Evolutionary conservation across 2,888 invertebrate species (phyloP).

Genomic region (Melipona bicolor): DNA sequence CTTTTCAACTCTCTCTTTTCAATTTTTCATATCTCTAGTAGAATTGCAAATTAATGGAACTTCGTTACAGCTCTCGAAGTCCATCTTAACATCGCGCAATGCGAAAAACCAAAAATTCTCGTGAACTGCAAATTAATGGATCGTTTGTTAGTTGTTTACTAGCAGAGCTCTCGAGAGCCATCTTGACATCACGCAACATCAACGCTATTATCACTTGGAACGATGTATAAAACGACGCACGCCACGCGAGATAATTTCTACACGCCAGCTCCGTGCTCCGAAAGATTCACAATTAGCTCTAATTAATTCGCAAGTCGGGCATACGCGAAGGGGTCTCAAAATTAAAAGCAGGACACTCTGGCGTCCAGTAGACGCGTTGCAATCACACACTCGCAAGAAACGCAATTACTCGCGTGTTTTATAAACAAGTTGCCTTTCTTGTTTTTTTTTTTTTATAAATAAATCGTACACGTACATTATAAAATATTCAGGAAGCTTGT

Average conservation of each 20-base stretch:
- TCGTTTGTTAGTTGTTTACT: neutral
- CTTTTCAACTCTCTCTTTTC: neutral
- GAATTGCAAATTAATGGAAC: neutral
- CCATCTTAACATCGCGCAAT: neutral
- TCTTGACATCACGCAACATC: neutral
- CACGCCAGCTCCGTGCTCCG: neutral
- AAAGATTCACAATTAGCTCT: constrained; percentile 6
- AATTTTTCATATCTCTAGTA: neutral
- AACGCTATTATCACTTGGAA: neutral
- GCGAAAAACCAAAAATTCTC: no score
- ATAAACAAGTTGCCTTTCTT: neutral
- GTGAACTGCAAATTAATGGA: neutral
- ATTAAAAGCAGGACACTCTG: neutral
- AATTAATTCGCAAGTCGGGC: neutral
- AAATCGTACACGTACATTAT: neutral
- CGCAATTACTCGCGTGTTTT: neutral
- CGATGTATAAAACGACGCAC: neutral
- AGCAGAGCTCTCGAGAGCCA: neutral
- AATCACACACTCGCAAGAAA: neutral
- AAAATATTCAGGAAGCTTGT: no score
- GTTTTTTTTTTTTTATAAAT: neutral
- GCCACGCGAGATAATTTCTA: neutral
- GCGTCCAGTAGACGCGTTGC: neutral
- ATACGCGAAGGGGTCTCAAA: neutral
- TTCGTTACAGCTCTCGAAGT: neutral